Base-by-base conservation (phyloP, 2,888 invertebrate genomes). In the Athetis lepigone region DNA sequence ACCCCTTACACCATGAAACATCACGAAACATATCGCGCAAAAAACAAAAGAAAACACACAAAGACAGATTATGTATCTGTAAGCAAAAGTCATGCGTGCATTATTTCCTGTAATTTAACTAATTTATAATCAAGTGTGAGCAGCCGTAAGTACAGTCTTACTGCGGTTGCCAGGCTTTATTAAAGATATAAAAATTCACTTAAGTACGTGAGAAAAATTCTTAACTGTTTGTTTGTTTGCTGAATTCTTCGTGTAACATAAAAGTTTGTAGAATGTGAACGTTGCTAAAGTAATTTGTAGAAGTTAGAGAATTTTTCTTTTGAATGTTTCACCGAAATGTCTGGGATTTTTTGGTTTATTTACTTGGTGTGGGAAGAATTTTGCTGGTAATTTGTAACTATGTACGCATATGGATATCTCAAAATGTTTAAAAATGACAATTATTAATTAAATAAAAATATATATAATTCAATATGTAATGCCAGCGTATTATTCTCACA, bases 21-120 rank as follows among this genome's bases (percentile, higher is more conserved):
- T 60, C 63, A 62, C 60, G 46, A 37, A 54, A 60, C 40, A 47
- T 52, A 39, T 46, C 39, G 29, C 55, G 46, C 42, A 21, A 66
- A 70, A n/a, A 66, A 70, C 59, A 73, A 79, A 70, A 77, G 50
- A 57, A 70, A 77, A 70, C 52, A 33, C 56, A 75, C 4, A 57
- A 40, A 56, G 58, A 63, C 65, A 69, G 77, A 79, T n/a, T 76
- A 78, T 65, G 64, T 61, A 71, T 75, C 70, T 60, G 76, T 74
- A 75, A 85, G 80, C 81, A 82, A 83, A n/a, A 84, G 68, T 79
- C 79, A 83, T 73, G 75, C 80, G 76, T 80, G 80, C 84, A 85
- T 85, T 84, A 84, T 85, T 85, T 82, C 82, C 68, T 65, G 75
- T 82, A 82, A 84, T 86, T 86, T 86, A 85, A 64, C 74, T 82